Evolutionary conservation across 92 coral and sea anemone species (phyloP).

Genomic region (Porites rus): DNA sequence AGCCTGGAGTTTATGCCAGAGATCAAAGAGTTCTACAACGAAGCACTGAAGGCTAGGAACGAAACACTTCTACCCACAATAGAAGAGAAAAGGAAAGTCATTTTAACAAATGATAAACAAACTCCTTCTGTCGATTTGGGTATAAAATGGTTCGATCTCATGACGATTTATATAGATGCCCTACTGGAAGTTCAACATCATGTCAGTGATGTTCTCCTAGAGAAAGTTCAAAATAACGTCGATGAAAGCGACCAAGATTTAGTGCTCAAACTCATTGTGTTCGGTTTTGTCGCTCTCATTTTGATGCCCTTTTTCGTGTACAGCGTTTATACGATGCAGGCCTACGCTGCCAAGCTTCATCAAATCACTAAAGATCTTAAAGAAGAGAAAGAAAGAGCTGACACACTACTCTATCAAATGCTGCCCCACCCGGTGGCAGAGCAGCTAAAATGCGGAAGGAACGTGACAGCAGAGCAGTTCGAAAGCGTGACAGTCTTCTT

Average conservation of each 20-base stretch:
- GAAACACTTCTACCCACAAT: background rate
- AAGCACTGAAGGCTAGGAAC: conserved; percentile 2
- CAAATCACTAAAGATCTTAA: conserved; percentile 54
- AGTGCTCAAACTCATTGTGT: conserved; percentile 23
- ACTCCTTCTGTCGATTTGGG: conserved; percentile 34
- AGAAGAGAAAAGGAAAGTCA: conserved; percentile 45
- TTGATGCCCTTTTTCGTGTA: conserved; percentile 55
- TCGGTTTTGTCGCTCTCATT: conserved; percentile 50
- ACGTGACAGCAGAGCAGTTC: conserved; percentile 58
- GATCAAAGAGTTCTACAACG: conserved; percentile 16
- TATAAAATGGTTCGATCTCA: conserved; percentile 55
- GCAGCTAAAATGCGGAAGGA: conserved; percentile 45
- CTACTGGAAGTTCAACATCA: conserved; percentile 62
- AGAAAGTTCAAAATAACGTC: conserved; percentile 16
- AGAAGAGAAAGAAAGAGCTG: conserved; percentile 75
- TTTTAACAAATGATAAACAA: conserved; percentile 42
- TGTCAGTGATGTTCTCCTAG: conserved; percentile 37
- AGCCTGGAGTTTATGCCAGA: conserved; percentile 72
- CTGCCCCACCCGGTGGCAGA: conserved; percentile 59
- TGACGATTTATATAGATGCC: conserved; percentile 68
- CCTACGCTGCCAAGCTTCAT: conserved; percentile 59
- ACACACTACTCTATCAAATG: conserved; percentile 60
- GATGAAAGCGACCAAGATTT: conserved; percentile 24
- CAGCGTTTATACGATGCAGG: conserved; percentile 69
- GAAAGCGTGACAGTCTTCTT: conserved; percentile 66